phyloP scores from a whole-genome alignment of 2,888 invertebrate genomes.

The Habroteleia sp. region DNA sequence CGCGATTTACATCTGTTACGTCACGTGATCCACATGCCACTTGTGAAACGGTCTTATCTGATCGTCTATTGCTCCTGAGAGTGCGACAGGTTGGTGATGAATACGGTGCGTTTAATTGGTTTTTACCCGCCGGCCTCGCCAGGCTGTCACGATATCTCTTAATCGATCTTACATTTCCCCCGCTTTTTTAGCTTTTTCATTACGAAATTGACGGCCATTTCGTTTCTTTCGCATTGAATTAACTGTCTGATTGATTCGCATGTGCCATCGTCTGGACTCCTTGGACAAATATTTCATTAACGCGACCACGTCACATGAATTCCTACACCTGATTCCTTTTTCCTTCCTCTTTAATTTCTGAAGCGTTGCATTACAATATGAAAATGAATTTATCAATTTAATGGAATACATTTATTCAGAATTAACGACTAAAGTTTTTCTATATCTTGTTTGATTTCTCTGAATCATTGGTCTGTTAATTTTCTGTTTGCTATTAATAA shows the following conservation, averaged over 20 bases:
- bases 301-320: constrained; percentile 1
- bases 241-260: constrained; percentile 24
- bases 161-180: constrained; percentile 38
- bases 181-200: constrained; percentile 22
- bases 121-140: constrained; percentile 24
- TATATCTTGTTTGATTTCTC: too few species aligned
- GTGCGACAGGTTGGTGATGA: constrained; percentile 30
- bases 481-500: too few species aligned
- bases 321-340: too few species aligned
- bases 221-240: constrained; percentile 25
- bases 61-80: constrained; percentile 22
- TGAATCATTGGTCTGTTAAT: too few species aligned
- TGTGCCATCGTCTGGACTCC: constrained; percentile 7
- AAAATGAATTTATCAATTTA: too few species aligned
- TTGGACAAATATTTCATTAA: constrained; percentile 12
- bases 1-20: constrained; percentile 22
- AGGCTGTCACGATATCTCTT: constrained; percentile 26
- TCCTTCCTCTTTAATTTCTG: too few species aligned
- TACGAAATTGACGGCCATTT: constrained; percentile 30
- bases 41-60: constrained; percentile 41
- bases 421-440: too few species aligned
- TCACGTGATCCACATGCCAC: constrained; percentile 33
- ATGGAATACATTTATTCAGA: too few species aligned
- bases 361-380: too few species aligned
- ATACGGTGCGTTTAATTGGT: constrained; percentile 46